Evolutionary conservation across 2,113 vertebrate genomes (phyloP), one percentile per base, ranked within the genome.

Genomic region (Notiomystis cincta): DNA sequence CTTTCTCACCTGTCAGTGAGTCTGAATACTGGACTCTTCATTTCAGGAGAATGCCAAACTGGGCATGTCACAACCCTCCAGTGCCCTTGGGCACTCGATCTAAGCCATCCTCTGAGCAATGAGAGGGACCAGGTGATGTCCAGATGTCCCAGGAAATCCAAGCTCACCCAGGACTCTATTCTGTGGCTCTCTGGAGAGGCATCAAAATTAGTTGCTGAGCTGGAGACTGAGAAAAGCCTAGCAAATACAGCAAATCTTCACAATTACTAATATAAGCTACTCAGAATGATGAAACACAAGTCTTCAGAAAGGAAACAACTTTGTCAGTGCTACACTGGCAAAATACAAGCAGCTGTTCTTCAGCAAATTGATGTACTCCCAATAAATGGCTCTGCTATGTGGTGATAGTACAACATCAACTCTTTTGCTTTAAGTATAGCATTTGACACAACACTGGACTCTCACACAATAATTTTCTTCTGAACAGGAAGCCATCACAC

Each of bases 31-130:
- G 22, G 53, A 24, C 13, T 12, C 14, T 40, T 64, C 28, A 10
- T 40, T 79, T 53, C 42, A 48, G 47, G 21, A 89, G 61, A 37
- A 58, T 31, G 22, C 5, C 42, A 58, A 22, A 27, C 19, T 7
- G 31, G 31, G 9, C 42, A 69, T 19, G 21, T 33, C 30, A 65
- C 33, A 14, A 15, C 6, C 17, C 27, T 33, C 20, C 18, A 54
- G 21, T 21, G 11, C 11, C 37, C 19, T 53, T 53, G 25, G 35
- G 25, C 58, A 31, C 10, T 11, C 13, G 4, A 24, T 51, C 28
- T 35, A 28, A 57, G 37, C 23, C 66, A 23, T 44, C 12, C 10
- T 56, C 25, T 31, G 54, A n/a, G 38, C 0, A 0, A 7, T n/a
- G 20, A 35, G 51, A 71, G 30, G 25, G 5, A 40, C 13, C 19